These are phyloP conservation scores for Prenolepis imparis DNA, from an alignment of 2,888 invertebrate species.

Conservation along the genomic window DNA sequence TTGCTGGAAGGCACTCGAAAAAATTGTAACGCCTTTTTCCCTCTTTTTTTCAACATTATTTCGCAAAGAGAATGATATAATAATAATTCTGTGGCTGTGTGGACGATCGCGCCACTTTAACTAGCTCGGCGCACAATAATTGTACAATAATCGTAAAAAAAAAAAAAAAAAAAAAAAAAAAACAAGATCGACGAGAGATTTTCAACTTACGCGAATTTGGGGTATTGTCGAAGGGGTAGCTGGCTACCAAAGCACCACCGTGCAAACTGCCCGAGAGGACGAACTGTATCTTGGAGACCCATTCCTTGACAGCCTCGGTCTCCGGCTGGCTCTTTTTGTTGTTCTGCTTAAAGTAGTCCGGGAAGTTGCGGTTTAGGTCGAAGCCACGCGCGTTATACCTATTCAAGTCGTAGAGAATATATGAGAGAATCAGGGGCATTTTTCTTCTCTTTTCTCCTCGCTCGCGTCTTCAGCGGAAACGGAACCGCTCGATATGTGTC, in stretches of 20 bases:
- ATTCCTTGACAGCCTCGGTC: constrained; percentile 97
- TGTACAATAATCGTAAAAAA: not conserved
- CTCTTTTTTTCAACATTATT: not conserved
- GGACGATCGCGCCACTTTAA: constrained; percentile 25
- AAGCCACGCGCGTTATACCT: constrained; percentile 95
- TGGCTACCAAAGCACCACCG: constrained; percentile 97
- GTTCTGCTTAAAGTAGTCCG: constrained; percentile 96
- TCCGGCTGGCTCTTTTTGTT: constrained; percentile 97
- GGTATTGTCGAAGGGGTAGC: constrained; percentile 98
- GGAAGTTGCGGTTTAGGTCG: constrained; percentile 98
- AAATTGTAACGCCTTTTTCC: not conserved
- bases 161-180: no score
- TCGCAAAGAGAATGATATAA: not conserved
- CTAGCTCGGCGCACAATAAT: not conserved
- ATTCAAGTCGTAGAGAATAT: constrained; percentile 57
- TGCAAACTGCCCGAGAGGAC: constrained; percentile 97
- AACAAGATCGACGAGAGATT: not conserved
- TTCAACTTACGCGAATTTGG: constrained; percentile 94
- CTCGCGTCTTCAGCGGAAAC: not conserved
- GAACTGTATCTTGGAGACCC: constrained; percentile 97
- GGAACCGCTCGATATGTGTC: not conserved
- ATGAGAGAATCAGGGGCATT: not conserved
- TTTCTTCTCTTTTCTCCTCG: not conserved
- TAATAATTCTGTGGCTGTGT: constrained; percentile 5
- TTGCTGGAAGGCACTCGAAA: not conserved